phyloP scores from a whole-genome alignment of 2,113 vertebrate species.

The Danio rerio region DNA sequence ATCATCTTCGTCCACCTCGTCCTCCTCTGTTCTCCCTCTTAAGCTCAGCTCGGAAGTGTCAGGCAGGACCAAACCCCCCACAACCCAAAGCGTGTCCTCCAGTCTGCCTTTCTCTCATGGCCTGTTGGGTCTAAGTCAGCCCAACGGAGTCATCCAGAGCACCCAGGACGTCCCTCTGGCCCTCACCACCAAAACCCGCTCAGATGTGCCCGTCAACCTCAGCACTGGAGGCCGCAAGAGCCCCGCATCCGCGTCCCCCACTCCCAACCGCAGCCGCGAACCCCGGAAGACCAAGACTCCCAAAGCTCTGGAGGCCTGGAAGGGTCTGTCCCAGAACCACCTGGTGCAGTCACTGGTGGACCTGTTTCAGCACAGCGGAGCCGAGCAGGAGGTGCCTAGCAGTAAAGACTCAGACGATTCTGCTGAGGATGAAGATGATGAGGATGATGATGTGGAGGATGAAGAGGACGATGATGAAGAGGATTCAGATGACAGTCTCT shows the following conservation, averaged over 20 bases:
- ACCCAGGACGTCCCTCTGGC: conserved; percentile 65
- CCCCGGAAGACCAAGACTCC: conserved; percentile 88
- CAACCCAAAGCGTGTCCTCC: conserved; percentile 77
- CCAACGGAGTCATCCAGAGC: conserved; percentile 57
- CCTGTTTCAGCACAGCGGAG: conserved; percentile 89
- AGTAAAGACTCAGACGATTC: conserved; percentile 98
- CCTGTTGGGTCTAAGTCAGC: conserved; percentile 48
- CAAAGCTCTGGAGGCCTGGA: conserved; percentile 77
- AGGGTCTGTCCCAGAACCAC: conserved; percentile 84
- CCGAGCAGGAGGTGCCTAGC: conserved; percentile 82
- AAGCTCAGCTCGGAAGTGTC: conserved; percentile 81
- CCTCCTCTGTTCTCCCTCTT: conserved; percentile 69
- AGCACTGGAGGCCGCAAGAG: conserved; percentile 86
- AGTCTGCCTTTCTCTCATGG: conserved; percentile 48
- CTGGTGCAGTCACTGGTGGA: conserved; percentile 87
- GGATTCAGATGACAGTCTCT: conserved; percentile 95
- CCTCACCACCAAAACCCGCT: conserved; percentile 76
- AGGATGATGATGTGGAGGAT: conserved; percentile 90
- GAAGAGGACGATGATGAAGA: conserved; percentile 89
- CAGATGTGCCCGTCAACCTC: conserved; percentile 87
- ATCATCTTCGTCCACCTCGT: conserved; percentile 54
- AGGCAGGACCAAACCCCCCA: conserved; percentile 81
- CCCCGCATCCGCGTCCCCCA: conserved; percentile 72
- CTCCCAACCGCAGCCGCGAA: conserved; percentile 76
- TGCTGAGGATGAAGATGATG: conserved; percentile 93